A percentile compares a stretch with the other conserved stretches of the same genome.
phyloP scores from a whole-genome alignment of 30 jellyfish, hydroid and myxozoan species.

The Sanderia malayensis region DNA sequence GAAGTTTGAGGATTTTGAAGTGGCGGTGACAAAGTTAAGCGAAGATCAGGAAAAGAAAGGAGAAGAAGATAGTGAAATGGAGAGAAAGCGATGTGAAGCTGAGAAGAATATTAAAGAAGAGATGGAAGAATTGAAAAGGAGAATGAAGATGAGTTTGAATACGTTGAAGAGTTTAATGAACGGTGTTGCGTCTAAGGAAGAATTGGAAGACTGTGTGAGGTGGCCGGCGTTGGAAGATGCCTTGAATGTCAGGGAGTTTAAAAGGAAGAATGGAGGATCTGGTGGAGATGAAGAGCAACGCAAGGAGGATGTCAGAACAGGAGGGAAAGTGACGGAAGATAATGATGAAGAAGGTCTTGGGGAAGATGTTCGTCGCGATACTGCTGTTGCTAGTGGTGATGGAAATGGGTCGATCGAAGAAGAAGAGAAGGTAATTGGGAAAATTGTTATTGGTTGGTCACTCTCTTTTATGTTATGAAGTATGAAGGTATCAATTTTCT shows the following conservation, averaged over 20 bases:
- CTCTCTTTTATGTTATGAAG: no score
- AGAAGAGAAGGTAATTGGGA: not conserved
- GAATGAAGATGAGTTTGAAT: constrained; percentile 7
- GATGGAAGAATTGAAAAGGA: not conserved
- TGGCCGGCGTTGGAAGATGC: constrained; percentile 67
- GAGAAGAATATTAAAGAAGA: constrained; percentile 1
- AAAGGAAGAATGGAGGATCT: not conserved
- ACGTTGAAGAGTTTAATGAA: not conserved
- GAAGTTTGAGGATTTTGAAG: not conserved
- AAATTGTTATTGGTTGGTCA: no score
- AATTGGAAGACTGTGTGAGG: constrained; percentile 27
- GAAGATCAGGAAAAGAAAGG: not conserved
- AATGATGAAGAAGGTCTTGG: not conserved
- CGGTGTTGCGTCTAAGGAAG: constrained; percentile 15
- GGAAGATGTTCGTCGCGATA: not conserved
- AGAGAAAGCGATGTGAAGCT: no score
- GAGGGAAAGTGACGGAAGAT: not conserved
- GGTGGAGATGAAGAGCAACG: not conserved
- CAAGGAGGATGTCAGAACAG: not conserved
- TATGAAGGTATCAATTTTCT: no score
- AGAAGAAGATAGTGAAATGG: not conserved
- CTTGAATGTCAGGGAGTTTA: constrained; percentile 17
- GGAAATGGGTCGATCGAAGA: not conserved
- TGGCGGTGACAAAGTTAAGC: not conserved
- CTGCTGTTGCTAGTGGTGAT: not conserved